Evolutionary conservation across 2,888 invertebrate species (phyloP), one percentile per base, ranked within the genome.

Genomic region (Chalcosyrphus nemorum): DNA sequence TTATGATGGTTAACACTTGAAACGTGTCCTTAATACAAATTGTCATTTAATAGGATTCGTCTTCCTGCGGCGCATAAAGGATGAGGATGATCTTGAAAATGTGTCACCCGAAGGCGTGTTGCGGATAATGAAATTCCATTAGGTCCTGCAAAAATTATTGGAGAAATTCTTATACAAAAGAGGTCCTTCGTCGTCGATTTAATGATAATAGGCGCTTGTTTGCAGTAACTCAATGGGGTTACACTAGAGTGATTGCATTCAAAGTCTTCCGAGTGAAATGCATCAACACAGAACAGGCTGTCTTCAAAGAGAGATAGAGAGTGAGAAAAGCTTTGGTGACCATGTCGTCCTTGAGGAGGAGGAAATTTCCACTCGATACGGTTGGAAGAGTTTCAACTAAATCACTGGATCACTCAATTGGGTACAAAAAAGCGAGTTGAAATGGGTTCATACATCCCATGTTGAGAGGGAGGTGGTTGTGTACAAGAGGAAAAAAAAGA

Each of bases 21-120:
- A 82, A 82, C 82, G 82, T 78, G 82, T 63, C 61, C 68, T 61
- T 68, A 68, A 82, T 82, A 78, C 78, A 82, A 78, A 82, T 82
- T 82, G 72, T 78, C 72, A 61, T 74, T 68, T 72, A 78, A 82
- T 72, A 41, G 32, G 24, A 75, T 63, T 56, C 43, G n/a, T n/a
- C n/a, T n/a, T n/a, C n/a, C n/a, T n/a, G n/a, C n/a, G n/a, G n/a
- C n/a, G n/a, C n/a, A n/a, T 24, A 11, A 5, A 27, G 35, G 24
- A 57, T 7, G 63, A 45, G 13, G 35, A 56, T 66, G 65, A 80
- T 52, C 65, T 74, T 52, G 74, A 65, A 66, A 57, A 38, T 41
- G 17, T 17, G 15, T 6, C 11, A 2, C 9, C 43, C 2, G 7
- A 17, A n/a, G 50, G 17, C 1, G 7, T n/a, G n/a, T n/a, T n/a